Evolutionary conservation across 2,797 vertebrate species (phyloP), one percentile per base, ranked within the genome.

Genomic region (Psittacula derbiana): DNA sequence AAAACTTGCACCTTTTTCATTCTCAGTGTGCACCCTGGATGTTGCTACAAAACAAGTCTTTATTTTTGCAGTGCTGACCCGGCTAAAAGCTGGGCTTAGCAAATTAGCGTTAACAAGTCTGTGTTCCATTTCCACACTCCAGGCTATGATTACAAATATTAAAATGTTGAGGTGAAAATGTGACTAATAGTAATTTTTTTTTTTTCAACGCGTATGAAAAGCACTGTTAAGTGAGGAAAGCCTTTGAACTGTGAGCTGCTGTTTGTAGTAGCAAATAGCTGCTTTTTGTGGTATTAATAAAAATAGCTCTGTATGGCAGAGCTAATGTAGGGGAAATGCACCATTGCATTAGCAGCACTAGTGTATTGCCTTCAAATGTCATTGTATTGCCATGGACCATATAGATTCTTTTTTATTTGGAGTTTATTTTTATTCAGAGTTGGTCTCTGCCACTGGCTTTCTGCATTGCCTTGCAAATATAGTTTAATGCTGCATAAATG

Each of bases 241-340:
- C 25, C 66, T 90, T 79, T 93, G 80, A 92, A 79, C 80, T 90
- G 38, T 28, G 72, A 86, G 81, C 46, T 88, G 69, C 43, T 90
- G 11, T 88, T 91, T 79, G 67, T 57, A 57, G 55, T 57, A 24
- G n/a, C 21, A 57, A 57, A 33, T 57, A 33, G 55, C 55, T 24
- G 2, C 55, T 57, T 7, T 57, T 57, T 33, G 46, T 49, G 58
- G 43, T n/a, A 20, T 72, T 80, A 53, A 69, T 74, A 65, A 74
- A 80, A 79, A n/a, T 3, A 88, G 10, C 55, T 87, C 62, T 55
- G 27, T 20, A 28, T 65, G 70, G 70, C 53, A 90, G 41, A 76
- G 50, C 33, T 64, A 74, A 61, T 62, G 52, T 66, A 50, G 24
- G 40, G 40, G 12, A 85, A 75, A 28, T 75, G 78, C 0, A 7